Conservation (phyloP, 1,140 invertebrate species). For the Papilio xuthus region DNA sequence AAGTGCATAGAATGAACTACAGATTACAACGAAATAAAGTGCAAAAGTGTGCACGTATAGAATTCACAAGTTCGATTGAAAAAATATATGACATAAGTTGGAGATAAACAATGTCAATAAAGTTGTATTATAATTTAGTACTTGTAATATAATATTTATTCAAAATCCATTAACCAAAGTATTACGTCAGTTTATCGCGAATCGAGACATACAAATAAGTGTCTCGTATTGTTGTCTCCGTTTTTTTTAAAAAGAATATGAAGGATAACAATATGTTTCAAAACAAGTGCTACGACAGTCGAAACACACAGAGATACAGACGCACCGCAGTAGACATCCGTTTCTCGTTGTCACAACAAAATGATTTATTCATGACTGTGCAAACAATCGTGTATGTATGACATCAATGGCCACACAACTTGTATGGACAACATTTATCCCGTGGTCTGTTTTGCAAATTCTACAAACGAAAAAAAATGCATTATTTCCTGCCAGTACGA, state of each 20-base stretch:
- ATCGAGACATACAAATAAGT: neutral
- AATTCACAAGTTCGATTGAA: no score
- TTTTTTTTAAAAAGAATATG: no score
- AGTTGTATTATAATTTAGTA: slow-evolving; percentile 7
- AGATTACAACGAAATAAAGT: no score
- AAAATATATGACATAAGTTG: neutral
- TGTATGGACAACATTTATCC: slow-evolving; percentile 12
- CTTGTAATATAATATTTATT: neutral
- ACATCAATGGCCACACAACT: slow-evolving; percentile 28
- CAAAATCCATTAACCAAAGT: neutral
- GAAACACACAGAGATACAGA: neutral
- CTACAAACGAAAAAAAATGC: neutral
- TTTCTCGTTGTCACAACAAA: slow-evolving; percentile 31
- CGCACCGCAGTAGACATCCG: slow-evolving; percentile 17
- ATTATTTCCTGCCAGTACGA: neutral
- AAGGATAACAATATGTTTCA: no score
- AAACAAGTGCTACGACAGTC: no score
- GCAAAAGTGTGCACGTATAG: no score
- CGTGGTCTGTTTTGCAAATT: neutral
- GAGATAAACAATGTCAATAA: neutral
- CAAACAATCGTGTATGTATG: slow-evolving; percentile 31
- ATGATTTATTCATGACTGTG: slow-evolving; percentile 33
- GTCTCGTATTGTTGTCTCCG: neutral
- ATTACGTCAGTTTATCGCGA: slow-evolving; percentile 23
- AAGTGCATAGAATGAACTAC: no score